Evolutionary conservation across 2,113 vertebrate species (phyloP).

Genomic region (Otocyon megalotis): DNA sequence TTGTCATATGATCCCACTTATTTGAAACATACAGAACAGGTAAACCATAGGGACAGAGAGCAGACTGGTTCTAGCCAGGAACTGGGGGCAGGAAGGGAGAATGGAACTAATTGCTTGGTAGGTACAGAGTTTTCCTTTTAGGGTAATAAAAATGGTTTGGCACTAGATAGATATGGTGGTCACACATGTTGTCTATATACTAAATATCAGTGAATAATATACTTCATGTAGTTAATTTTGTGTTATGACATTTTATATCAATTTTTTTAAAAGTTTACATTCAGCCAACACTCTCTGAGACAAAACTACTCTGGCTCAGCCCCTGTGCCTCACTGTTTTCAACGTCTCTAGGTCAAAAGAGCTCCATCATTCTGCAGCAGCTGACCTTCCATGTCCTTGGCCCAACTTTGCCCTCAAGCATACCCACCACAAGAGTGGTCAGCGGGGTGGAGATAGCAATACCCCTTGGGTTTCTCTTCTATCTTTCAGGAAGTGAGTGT

Average conservation of each 20-base stretch:
- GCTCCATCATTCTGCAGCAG: not conserved
- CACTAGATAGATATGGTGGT: no score
- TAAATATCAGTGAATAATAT: not conserved
- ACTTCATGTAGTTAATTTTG: not conserved
- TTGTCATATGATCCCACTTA: no score
- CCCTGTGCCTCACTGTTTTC: no score
- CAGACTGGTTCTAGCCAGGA: not conserved
- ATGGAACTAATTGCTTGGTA: no score
- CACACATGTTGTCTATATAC: not conserved
- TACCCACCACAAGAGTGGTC: not conserved
- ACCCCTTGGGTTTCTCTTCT: not conserved
- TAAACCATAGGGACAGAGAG: not conserved
- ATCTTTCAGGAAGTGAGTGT: not conserved
- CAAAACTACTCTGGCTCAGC: not conserved
- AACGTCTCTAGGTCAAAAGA: not conserved
- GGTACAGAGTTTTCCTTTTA: not conserved
- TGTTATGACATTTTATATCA: not conserved
- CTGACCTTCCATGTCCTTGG: not conserved
- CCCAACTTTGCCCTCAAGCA: not conserved
- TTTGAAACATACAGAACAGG: not conserved
- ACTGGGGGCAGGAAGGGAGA: not conserved
- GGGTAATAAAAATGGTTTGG: not conserved
- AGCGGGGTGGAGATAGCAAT: fast-evolving
- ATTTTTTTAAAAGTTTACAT: not conserved
- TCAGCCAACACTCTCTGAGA: not conserved